Percentiles rank a stretch among this genome's conserved stretches.
These are phyloP conservation scores for Sphinx pinastri DNA, from an alignment of 2,888 invertebrate species.

Conservation along the genomic window DNA sequence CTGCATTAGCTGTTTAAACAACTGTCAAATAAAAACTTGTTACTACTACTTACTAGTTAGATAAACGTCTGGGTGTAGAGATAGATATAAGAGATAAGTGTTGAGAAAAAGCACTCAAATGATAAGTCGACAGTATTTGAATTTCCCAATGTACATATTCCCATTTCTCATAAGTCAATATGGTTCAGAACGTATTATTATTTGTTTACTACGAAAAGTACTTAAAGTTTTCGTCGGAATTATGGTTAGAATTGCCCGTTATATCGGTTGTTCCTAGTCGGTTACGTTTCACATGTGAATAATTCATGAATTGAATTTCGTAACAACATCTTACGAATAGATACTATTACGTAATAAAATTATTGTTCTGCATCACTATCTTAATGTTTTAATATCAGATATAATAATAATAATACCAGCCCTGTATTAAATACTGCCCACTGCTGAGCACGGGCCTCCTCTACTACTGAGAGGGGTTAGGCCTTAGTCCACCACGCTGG, in stretches of 20 bases:
- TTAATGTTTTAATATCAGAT: not conserved
- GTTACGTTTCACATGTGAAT: conserved; percentile 67
- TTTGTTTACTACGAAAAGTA: conserved; percentile 9
- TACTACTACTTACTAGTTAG: no score
- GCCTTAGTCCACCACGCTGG: no score
- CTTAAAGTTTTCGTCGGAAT: conserved; percentile 14
- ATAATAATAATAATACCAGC: no score
- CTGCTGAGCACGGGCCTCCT: no score
- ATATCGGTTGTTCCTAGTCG: conserved; percentile 58
- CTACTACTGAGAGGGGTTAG: no score
- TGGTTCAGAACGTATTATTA: not conserved
- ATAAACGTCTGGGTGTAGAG: no score
- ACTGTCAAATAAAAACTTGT: no score
- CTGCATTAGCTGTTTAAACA: no score
- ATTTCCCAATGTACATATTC: not conserved
- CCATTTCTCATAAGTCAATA: not conserved
- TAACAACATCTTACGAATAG: conserved; percentile 47
- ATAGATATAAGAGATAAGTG: no score
- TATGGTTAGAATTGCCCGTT: conserved; percentile 48
- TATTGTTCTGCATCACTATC: conserved; percentile 14
- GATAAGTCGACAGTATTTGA: not conserved
- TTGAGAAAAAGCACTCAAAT: no score
- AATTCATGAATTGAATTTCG: conserved; percentile 62
- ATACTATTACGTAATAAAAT: conserved; percentile 15
- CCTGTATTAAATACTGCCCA: no score